Conservation (phyloP, 2,113 vertebrate genomes). For the Alethe castanea region DNA sequence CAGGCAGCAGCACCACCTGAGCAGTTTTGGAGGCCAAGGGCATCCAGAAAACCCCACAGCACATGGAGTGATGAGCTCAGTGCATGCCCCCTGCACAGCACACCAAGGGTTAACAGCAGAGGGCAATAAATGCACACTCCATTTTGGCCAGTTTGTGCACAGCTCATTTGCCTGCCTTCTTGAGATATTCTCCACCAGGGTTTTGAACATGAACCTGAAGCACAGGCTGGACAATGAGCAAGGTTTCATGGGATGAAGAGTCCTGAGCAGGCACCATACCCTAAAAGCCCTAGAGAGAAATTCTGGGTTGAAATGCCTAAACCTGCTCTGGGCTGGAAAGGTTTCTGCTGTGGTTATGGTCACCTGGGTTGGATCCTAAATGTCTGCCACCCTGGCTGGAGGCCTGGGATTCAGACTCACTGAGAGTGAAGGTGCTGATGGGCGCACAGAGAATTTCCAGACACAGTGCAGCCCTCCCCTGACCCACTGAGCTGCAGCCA, state of each 20-base stretch:
- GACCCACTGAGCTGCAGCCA: not conserved
- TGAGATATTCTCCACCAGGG: not conserved
- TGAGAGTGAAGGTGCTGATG: not conserved
- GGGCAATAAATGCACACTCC: not conserved
- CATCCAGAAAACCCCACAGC: not conserved
- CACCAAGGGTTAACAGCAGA: not conserved
- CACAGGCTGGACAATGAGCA: not conserved
- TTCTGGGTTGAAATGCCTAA: not conserved
- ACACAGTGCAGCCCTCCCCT: not conserved
- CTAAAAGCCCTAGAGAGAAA: not conserved
- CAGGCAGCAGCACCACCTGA: not conserved
- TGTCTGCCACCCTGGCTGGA: not conserved
- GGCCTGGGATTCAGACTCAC: not conserved
- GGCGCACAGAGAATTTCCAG: not conserved
- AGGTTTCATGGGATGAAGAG: not conserved
- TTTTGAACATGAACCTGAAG: not conserved
- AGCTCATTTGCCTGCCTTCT: not conserved
- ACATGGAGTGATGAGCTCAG: rapidly evolving
- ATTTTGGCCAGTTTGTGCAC: not conserved
- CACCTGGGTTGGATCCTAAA: not conserved
- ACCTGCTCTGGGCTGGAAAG: not conserved
- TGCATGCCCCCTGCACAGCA: not conserved
- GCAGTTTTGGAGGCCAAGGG: not conserved
- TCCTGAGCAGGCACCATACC: rapidly evolving
- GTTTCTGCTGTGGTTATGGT: not conserved